phyloP scores from a whole-genome alignment of 2,113 vertebrate genomes.

The Aplodontia rufa region DNA sequence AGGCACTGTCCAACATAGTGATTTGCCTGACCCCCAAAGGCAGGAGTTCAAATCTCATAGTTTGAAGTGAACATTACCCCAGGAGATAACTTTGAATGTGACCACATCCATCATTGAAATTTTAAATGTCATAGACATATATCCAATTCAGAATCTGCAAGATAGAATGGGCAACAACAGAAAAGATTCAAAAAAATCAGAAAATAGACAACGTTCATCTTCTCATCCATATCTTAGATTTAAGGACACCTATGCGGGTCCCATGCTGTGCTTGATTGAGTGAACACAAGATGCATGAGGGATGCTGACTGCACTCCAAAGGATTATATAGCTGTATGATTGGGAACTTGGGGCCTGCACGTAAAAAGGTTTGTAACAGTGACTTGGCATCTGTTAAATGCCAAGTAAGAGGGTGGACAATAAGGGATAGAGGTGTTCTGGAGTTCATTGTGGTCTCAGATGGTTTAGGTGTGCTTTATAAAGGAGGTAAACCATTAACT shows the following conservation, averaged over 20 bases:
- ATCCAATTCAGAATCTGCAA: background rate
- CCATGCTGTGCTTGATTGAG: background rate
- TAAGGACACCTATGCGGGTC: background rate
- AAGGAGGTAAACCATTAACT: constrained; percentile 27
- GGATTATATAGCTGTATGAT: background rate
- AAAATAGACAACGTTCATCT: background rate
- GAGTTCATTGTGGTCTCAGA: background rate
- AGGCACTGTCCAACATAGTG: background rate
- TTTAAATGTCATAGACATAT: background rate
- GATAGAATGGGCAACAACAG: background rate
- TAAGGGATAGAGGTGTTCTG: background rate
- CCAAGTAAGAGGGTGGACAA: background rate
- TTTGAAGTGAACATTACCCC: background rate
- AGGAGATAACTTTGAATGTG: background rate
- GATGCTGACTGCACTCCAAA: background rate
- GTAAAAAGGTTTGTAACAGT: background rate
- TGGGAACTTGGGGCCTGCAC: background rate
- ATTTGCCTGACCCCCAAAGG: background rate
- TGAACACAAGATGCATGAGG: background rate
- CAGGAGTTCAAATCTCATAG: background rate
- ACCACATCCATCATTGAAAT: background rate
- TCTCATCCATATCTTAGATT: background rate
- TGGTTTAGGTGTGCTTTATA: background rate
- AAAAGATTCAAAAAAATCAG: background rate
- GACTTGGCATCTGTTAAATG: background rate